A percentile compares a stretch with the other conserved stretches of the same genome.
Conservation (phyloP, 2,113 vertebrate genomes). For the Calidris pygmaea region DNA sequence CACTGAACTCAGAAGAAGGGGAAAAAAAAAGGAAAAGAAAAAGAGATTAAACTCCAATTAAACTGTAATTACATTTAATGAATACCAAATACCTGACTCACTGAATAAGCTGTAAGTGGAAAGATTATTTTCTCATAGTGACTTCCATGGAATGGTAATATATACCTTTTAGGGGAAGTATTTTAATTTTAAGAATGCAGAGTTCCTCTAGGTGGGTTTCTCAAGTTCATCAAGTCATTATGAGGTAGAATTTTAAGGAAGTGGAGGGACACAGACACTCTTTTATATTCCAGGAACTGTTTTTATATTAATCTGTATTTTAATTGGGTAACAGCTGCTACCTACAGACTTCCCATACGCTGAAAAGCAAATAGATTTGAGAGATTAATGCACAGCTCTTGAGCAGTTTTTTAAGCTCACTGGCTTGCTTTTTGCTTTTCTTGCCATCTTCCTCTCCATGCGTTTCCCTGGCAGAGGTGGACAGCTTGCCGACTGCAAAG, state of each 20-base stretch:
- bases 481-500: not conserved
- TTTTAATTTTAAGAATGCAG: slow-evolving; percentile 78
- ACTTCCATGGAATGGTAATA: slow-evolving; percentile 77
- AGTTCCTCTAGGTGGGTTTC: slow-evolving; percentile 76
- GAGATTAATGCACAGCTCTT: slow-evolving; percentile 54
- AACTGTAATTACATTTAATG: slow-evolving; percentile 83
- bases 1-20: not conserved
- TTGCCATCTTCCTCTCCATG: not conserved
- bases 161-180: slow-evolving; percentile 81
- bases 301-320: slow-evolving; percentile 78
- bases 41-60: slow-evolving; percentile 81
- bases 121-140: slow-evolving; percentile 78
- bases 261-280: slow-evolving; percentile 63
- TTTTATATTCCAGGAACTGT: slow-evolving; percentile 73
- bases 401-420: slow-evolving; percentile 52
- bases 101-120: slow-evolving; percentile 73
- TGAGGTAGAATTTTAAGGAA: slow-evolving; percentile 76
- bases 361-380: slow-evolving; percentile 69
- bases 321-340: slow-evolving; percentile 77
- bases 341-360: slow-evolving; percentile 68
- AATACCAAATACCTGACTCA: slow-evolving; percentile 80
- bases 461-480: not conserved
- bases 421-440: slow-evolving; percentile 38
- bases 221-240: slow-evolving; percentile 81
- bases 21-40: not conserved